Conservation (phyloP, 2,113 vertebrate genomes). For the Sphyrna mokarran region DNA sequence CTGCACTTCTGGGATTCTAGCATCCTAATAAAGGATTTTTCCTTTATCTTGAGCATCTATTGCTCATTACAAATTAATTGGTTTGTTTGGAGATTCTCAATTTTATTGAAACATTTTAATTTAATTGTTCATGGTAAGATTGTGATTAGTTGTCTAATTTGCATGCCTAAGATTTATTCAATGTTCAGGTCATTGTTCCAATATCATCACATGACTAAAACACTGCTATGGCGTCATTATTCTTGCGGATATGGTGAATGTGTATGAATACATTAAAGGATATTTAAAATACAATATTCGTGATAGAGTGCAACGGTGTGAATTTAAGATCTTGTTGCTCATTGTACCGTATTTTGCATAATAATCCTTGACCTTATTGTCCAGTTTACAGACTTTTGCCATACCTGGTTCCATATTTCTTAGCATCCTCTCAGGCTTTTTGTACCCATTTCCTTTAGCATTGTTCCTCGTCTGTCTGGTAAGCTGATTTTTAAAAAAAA, state of each 20-base stretch:
- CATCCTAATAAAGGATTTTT: background rate
- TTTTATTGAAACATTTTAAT: background rate
- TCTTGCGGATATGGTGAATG: background rate
- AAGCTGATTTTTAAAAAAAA: conserved; percentile 52
- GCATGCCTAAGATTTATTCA: background rate
- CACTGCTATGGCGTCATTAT: background rate
- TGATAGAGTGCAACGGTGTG: background rate
- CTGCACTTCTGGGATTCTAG: no score
- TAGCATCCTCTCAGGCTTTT: conserved; percentile 96
- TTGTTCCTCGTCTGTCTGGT: conserved; percentile 96
- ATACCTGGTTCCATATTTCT: conserved; percentile 97
- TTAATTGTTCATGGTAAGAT: background rate
- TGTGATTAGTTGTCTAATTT: background rate
- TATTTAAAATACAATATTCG: background rate
- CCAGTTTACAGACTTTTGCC: conserved; percentile 93
- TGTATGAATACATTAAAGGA: background rate
- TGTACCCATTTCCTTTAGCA: conserved; percentile 91
- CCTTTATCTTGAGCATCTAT: background rate
- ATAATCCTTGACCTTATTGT: conserved; percentile 61
- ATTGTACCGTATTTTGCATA: background rate
- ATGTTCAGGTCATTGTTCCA: background rate
- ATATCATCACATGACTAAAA: background rate
- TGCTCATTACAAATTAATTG: background rate
- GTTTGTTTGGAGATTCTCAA: background rate
- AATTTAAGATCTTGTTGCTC: background rate